Percentiles rank a stretch among this genome's conserved stretches.
These are phyloP conservation scores for Montipora efflorescens DNA, from an alignment of 64 coral and sea anemone species.

Conservation along the genomic window DNA sequence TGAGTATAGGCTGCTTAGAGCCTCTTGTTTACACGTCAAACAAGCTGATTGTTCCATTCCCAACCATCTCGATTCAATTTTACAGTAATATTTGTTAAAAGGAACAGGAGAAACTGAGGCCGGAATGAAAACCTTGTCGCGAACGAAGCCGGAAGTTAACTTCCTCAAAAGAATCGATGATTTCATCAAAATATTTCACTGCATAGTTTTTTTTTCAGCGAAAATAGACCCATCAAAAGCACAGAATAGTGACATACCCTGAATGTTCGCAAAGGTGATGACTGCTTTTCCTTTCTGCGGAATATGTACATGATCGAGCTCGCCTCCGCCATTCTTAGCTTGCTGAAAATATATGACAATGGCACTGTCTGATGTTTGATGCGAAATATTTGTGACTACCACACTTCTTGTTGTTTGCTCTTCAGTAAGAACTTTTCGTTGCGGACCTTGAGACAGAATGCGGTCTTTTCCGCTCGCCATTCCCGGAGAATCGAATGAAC, in stretches of 20 bases:
- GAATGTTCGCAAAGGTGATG: slow-evolving; percentile 52
- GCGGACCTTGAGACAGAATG: neutral
- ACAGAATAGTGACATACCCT: neutral
- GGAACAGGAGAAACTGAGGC: no score
- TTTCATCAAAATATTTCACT: neutral
- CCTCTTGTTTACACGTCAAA: no score
- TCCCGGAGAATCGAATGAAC: fast-evolving
- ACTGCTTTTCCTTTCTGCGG: slow-evolving; percentile 35
- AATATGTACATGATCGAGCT: slow-evolving; percentile 54
- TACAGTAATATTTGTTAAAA: no score
- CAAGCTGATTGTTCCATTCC: no score
- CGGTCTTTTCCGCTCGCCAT: neutral
- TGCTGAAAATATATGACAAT: slow-evolving; percentile 78
- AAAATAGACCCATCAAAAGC: neutral
- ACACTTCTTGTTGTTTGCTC: slow-evolving; percentile 51
- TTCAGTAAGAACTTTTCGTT: neutral
- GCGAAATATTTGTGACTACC: slow-evolving; percentile 40
- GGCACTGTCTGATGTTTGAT: neutral
- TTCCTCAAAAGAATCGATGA: neutral
- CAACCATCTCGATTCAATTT: no score
- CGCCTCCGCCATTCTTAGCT: slow-evolving; percentile 61
- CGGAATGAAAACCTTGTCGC: no score
- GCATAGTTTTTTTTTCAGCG: neutral
- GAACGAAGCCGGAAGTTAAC: neutral
- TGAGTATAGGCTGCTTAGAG: no score